These are phyloP conservation scores for Mastigias papua DNA, from an alignment of 30 jellyfish, hydroid and myxozoan species.

Conservation along the genomic window DNA sequence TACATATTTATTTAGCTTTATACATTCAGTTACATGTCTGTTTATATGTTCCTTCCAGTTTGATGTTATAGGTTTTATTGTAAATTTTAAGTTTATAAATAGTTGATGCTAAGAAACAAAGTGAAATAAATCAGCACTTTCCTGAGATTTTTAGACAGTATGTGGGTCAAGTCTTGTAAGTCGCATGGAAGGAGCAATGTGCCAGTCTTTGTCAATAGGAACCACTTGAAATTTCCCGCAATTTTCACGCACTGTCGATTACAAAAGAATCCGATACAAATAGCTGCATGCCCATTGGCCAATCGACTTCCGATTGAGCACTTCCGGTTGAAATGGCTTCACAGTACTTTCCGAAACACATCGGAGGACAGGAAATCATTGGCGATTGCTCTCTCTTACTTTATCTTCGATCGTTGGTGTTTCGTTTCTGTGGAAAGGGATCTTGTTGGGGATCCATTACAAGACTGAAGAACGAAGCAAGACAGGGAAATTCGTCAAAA, in stretches of 20 bases:
- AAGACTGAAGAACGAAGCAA: not conserved
- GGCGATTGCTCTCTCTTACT: not conserved
- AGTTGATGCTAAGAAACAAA: too few relatives aligned
- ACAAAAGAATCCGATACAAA: conserved; percentile 24
- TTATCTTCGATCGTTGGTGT: not conserved
- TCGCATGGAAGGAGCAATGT: too few relatives aligned
- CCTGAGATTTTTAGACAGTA: too few relatives aligned
- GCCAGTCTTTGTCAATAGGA: conserved; percentile 6
- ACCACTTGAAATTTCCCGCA: conserved; percentile 65
- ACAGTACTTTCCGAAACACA: conserved; percentile 29
- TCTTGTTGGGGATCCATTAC: not conserved
- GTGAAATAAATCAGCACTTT: too few relatives aligned
- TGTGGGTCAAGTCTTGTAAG: too few relatives aligned
- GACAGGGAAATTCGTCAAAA: not conserved
- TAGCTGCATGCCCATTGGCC: conserved; percentile 44
- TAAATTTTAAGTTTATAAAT: too few relatives aligned
- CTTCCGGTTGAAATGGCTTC: conserved; percentile 74
- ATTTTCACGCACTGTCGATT: conserved; percentile 34
- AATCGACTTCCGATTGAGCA: conserved; percentile 62
- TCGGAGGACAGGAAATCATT: not conserved
- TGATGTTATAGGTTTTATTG: too few relatives aligned
- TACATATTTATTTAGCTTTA: too few relatives aligned
- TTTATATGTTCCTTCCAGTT: too few relatives aligned
- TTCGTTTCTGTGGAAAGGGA: not conserved
- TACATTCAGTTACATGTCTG: too few relatives aligned